Percentiles rank a stretch among this genome's conserved stretches.
These are phyloP conservation scores for Ptyas mucosa DNA, from an alignment of 2,113 vertebrate genomes.

Conservation along the genomic window DNA sequence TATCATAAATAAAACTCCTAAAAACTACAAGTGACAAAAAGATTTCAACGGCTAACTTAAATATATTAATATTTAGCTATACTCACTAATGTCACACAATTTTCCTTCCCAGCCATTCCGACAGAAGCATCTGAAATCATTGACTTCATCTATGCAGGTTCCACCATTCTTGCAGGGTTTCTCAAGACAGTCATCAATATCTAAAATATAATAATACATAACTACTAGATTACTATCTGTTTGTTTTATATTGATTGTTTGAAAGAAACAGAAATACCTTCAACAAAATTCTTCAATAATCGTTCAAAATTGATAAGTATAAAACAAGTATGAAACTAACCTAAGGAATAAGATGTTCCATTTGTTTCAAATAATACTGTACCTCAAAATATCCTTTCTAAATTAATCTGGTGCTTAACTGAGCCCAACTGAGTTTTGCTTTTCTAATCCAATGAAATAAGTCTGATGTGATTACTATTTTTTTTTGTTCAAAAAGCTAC, in stretches of 20 bases:
- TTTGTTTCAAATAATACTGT: not conserved
- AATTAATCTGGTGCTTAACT: not conserved
- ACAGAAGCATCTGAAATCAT: slow-evolving; percentile 88
- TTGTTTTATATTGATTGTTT: not conserved
- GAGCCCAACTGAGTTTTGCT: not conserved
- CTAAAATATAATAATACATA: slow-evolving; percentile 61
- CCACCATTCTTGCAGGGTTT: slow-evolving; percentile 88
- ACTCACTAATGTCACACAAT: slow-evolving; percentile 88
- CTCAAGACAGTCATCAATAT: slow-evolving; percentile 88
- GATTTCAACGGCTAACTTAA: not conserved
- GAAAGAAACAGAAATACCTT: not conserved
- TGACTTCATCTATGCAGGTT: slow-evolving; percentile 89
- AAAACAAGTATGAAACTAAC: not conserved
- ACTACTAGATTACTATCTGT: not conserved
- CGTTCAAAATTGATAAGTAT: not conserved
- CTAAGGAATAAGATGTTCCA: not conserved
- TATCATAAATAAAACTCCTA: not conserved
- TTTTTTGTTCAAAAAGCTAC: not conserved
- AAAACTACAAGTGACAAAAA: not conserved
- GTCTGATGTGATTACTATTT: not conserved
- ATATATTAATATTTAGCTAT: not conserved
- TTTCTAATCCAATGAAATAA: not conserved
- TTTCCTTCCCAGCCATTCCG: slow-evolving; percentile 89
- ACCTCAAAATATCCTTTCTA: not conserved
- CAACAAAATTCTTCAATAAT: not conserved